phyloP scores from a whole-genome alignment of 2,888 invertebrate species.

The Brenthis ino region DNA sequence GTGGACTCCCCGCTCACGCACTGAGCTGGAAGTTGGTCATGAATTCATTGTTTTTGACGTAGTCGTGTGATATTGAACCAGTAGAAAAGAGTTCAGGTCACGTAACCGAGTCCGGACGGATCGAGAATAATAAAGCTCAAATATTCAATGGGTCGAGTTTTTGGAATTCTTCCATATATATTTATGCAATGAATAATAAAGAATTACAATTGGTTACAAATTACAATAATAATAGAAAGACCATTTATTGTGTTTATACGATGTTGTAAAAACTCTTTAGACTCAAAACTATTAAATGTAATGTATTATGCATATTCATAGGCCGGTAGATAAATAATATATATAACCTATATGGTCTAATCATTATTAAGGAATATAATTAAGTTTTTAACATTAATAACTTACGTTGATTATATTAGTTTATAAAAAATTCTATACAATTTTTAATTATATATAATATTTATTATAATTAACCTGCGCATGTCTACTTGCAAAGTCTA shows the following conservation, averaged over 20 bases:
- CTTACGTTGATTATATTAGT: neutral
- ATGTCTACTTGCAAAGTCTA: conserved; percentile 14
- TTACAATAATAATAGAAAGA: conserved; percentile 1
- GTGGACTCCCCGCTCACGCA: conserved; percentile 57
- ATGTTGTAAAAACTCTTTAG: too few relatives aligned
- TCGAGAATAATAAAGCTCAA: conserved; percentile 68
- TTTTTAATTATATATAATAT: conserved; percentile 5
- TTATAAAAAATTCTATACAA: neutral
- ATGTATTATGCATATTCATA: too few relatives aligned
- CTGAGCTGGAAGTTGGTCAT: conserved; percentile 71
- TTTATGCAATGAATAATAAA: conserved; percentile 50
- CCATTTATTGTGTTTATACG: too few relatives aligned
- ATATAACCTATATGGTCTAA: too few relatives aligned
- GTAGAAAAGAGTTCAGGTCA: conserved; percentile 77
- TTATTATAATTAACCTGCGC: neutral
- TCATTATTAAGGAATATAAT: too few relatives aligned
- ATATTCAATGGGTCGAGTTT: conserved; percentile 68
- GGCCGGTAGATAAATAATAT: too few relatives aligned
- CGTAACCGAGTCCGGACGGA: conserved; percentile 65
- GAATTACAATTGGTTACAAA: conserved; percentile 44
- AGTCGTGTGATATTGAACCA: conserved; percentile 74
- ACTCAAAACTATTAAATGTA: too few relatives aligned
- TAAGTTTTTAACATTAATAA: too few relatives aligned
- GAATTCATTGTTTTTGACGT: conserved; percentile 75
- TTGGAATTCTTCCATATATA: conserved; percentile 63